Base-by-base conservation (phyloP, 2,113 vertebrate species). In the Thomomys bottae region DNA sequence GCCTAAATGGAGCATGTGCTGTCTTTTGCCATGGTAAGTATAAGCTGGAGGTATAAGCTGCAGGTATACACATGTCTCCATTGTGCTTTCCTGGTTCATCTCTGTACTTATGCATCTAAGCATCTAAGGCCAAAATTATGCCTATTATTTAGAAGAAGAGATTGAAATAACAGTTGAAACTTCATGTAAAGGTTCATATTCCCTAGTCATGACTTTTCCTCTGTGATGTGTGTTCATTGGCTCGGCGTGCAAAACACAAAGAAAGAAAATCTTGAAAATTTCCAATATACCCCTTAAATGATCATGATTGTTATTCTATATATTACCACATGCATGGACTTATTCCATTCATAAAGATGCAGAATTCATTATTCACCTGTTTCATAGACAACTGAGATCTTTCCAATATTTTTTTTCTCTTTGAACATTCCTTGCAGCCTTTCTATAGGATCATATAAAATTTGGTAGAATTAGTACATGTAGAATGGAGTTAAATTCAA, bases 401-500 rank as follows among this genome's bases (percentile, higher is more conserved):
- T 85, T 79, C 38, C 15, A 54, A 15, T 28, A 61, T 5, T 8
- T 88, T 84, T 5, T 8, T 77, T 83, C 70, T 21, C 21, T 18
- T 88, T 45, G 45, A 45, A 15, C 21, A 12, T 73, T 92, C 23
- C 59, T 90, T 77, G 9, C 68, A 70, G 28, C 38, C 26, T 66
- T 79, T 70, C 71, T 36, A 63, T 28, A 68, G 8, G 5, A 75
- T 14, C 36, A 24, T 36, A 8, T 45, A 23, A 49, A 38, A 61
- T 79, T 76, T 89, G 40, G 14, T n/a, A 85, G 68, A 89, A 70
- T 68, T 93, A 87, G 59, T 72, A 83, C 85, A 84, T n/a, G 67
- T 38, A 76, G 78, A 87, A 87, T 78, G 38, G 79, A 83, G 49
- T 73, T 82, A 88, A 64, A 73, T 84, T 93, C 24, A 67, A 42